Evolutionary conservation across 1,140 invertebrate species (phyloP).

Genomic region (Bombyx mori): ASM3026992v2 NC_085132.1:4417501-4418000

Average conservation of each 20-base stretch:
- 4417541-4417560: too few relatives aligned
- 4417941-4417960: slow-evolving; percentile 76
- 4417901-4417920: slow-evolving; percentile 69
- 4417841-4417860: slow-evolving; percentile 7
- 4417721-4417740: slow-evolving; percentile 13
- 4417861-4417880: background rate
- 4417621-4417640: too few relatives aligned
- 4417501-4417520: too few relatives aligned
- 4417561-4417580: too few relatives aligned
- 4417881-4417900: slow-evolving; percentile 41
- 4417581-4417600: too few relatives aligned
- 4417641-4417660: too few relatives aligned
- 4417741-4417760: slow-evolving; percentile 34
- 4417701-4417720: background rate
- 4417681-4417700: too few relatives aligned
- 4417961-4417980: slow-evolving; percentile 77
- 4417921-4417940: slow-evolving; percentile 74
- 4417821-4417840: slow-evolving; percentile 13
- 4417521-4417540: too few relatives aligned
- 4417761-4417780: slow-evolving; percentile 35
- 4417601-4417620: too few relatives aligned
- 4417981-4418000: slow-evolving; percentile 80
- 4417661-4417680: too few relatives aligned
- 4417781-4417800: slow-evolving; percentile 23
- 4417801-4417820: slow-evolving; percentile 35